A percentile compares a stretch with the other conserved stretches of the same genome.
Evolutionary conservation across 2,113 vertebrate genomes (phyloP).

Genomic region (Orcinus orca): DNA sequence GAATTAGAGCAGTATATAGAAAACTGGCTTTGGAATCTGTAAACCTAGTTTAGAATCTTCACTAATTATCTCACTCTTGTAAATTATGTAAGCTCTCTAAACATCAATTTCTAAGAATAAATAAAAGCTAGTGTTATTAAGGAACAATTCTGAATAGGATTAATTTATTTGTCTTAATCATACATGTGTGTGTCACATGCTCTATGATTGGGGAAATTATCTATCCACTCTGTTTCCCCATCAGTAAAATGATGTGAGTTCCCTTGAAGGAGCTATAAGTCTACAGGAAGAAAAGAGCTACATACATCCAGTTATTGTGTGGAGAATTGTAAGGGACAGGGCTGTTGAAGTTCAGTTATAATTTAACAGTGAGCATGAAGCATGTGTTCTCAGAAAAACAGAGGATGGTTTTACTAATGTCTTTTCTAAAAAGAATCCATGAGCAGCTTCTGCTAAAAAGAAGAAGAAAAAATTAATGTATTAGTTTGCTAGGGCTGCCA

Average conservation of each 20-base stretch:
- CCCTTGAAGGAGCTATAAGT: neutral
- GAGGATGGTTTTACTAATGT: neutral
- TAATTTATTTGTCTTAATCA: neutral
- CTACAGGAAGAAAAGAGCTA: neutral
- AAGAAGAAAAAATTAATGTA: neutral
- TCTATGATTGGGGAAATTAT: neutral
- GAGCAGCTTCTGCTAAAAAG: neutral
- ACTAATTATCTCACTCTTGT: neutral
- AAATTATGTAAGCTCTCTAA: neutral
- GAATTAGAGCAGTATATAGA: neutral
- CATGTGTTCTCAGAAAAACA: neutral
- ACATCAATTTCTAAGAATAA: neutral
- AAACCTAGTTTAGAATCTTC: neutral
- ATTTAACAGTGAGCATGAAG: neutral
- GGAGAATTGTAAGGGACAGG: neutral
- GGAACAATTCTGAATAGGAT: neutral
- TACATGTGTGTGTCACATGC: neutral
- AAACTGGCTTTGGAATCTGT: neutral
- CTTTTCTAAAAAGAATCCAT: neutral
- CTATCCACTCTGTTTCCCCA: neutral
- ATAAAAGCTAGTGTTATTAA: neutral
- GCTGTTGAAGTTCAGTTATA: neutral
- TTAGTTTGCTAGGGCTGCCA: neutral
- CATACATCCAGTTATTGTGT: neutral
- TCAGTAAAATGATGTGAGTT: neutral